Evolutionary conservation across 2,888 invertebrate species (phyloP), one percentile per base, ranked within the genome.

Genomic region (Xylocampa areola): DNA sequence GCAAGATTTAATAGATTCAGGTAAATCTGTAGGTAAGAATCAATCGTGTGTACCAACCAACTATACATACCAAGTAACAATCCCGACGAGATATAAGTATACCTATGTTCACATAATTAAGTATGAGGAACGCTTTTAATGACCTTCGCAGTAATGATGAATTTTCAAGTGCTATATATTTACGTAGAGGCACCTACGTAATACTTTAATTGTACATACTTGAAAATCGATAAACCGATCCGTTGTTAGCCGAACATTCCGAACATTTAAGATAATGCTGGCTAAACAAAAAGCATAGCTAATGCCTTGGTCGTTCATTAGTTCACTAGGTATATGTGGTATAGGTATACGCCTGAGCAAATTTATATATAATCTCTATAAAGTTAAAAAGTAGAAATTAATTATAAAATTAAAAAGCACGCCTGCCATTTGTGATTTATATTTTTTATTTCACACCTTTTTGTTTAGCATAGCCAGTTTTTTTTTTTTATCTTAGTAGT

Each of bases 1-100:
- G 54, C 40, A 44, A 67, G 62, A 76, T 76, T 71, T 59, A 53
- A 52, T 59, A 25, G 10, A 35, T 61, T 30, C 39, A 40, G 27
- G 36, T 43, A 51, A 55, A 59, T 54, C 40, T 37, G 23, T 44
- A 64, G n/a, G n/a, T n/a, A n/a, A n/a, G n/a, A n/a, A n/a, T n/a
- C n/a, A n/a, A 47, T 44, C 27, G 27, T 37, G 8, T 8, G 14
- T 57, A 27, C 16, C 43, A 55, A 47, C 23, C 13, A 8, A 17
- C 10, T 2, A 13, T 10, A n/a, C n/a, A n/a, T n/a, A n/a, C n/a
- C n/a, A n/a, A 33, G 11, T 4, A 29, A 35, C 36, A 44, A n/a
- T 3, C n/a, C 21, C 10, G 11, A 33, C 10, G n/a, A 17, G 23
- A 16, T 27, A 25, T 37, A 41, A 16, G 13, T 33, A 25, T 10